Evolutionary conservation across 2,797 vertebrate genomes (phyloP).

Genomic region (Furcifer pardalis): DNA sequence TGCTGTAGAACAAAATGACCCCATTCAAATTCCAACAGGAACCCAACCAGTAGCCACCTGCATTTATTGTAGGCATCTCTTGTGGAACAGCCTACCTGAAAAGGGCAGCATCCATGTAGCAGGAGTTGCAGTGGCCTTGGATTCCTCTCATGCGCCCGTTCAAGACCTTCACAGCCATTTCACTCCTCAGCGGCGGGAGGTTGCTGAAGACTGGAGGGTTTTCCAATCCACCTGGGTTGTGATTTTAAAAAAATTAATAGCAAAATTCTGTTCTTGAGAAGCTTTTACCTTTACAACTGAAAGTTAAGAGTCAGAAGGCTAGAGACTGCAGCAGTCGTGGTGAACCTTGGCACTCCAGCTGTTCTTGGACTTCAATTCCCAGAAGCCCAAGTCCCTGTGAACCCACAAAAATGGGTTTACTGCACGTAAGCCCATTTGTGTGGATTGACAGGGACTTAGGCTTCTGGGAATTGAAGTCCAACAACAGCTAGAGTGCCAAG

Average conservation of each 20-base stretch:
- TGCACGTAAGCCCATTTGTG: too few species aligned
- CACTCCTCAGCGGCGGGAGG: conserved; percentile 76
- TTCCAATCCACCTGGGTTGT: conserved; percentile 54
- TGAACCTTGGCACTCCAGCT: too few species aligned
- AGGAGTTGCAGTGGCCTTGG: conserved; percentile 93
- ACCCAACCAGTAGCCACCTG: fast-evolving
- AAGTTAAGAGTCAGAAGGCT: not conserved
- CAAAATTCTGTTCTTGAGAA: not conserved
- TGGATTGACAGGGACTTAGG: too few species aligned
- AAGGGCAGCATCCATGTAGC: conserved; percentile 91
- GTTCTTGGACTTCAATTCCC: too few species aligned
- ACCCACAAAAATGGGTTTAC: too few species aligned
- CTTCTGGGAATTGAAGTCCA: too few species aligned
- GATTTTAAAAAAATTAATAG: not conserved
- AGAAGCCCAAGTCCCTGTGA: too few species aligned
- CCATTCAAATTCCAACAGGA: too few species aligned
- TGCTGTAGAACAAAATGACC: not conserved
- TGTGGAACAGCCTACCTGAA: conserved; percentile 79
- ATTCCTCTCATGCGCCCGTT: conserved; percentile 86
- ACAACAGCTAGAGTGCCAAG: too few species aligned
- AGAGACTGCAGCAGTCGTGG: too few species aligned
- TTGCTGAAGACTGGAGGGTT: conserved; percentile 45
- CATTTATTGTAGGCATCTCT: not conserved
- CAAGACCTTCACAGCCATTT: conserved; percentile 76
- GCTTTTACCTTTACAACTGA: not conserved